Evolutionary conservation across 2,888 invertebrate species (phyloP).

Genomic region (Asteroscopus sphinx): DNA sequence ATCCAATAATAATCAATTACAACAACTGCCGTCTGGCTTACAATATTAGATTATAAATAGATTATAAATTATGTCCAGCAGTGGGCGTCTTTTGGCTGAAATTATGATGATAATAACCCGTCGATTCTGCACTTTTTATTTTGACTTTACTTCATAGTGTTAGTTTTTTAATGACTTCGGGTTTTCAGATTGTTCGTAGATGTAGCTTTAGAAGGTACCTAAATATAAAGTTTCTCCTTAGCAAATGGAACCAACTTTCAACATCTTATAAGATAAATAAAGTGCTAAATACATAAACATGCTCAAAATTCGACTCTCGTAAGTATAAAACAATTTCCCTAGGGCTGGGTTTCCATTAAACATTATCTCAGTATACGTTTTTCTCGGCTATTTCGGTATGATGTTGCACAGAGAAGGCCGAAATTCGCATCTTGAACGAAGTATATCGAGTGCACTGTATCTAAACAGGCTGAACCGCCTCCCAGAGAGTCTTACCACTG

Average conservation of each 20-base stretch:
- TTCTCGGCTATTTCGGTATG: slow-evolving; percentile 45
- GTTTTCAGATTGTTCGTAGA: background rate
- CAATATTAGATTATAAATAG: too few species aligned
- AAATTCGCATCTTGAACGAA: slow-evolving; percentile 67
- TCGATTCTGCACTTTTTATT: slow-evolving; percentile 36
- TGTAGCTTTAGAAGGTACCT: background rate
- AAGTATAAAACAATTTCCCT: slow-evolving; percentile 31
- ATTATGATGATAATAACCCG: too few species aligned
- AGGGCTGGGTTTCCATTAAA: slow-evolving; percentile 48
- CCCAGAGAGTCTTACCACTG: slow-evolving; percentile 73
- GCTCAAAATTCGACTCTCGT: slow-evolving; percentile 23
- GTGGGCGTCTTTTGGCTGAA: too few species aligned
- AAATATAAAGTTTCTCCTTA: background rate
- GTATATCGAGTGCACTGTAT: slow-evolving; percentile 79
- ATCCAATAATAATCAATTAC: too few species aligned
- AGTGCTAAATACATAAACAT: slow-evolving; percentile 10
- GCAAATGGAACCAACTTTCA: slow-evolving; percentile 1
- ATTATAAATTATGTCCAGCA: too few species aligned
- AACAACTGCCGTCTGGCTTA: too few species aligned
- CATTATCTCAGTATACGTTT: slow-evolving; percentile 64
- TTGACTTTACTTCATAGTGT: slow-evolving; percentile 7
- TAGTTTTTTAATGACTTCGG: slow-evolving; percentile 25
- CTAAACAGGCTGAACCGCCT: slow-evolving; percentile 72
- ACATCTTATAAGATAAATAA: too few species aligned
- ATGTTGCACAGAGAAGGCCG: slow-evolving; percentile 56